These are phyloP conservation scores for Oegoconia quadripuncta DNA, from an alignment of 2,888 invertebrate genomes.

Conservation along the genomic window DNA sequence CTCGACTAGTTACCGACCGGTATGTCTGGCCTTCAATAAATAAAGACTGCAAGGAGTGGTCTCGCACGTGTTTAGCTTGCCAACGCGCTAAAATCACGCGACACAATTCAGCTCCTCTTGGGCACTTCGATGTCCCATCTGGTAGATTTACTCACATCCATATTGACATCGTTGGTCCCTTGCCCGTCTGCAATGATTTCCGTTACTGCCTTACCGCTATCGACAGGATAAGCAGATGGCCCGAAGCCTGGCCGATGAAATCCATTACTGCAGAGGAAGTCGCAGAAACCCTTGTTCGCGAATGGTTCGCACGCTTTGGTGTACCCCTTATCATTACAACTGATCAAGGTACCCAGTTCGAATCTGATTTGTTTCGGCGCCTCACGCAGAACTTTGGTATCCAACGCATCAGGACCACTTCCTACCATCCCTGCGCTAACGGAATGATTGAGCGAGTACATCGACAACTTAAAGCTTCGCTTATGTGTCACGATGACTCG, in stretches of 20 bases:
- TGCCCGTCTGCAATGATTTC: background rate
- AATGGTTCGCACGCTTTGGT: background rate
- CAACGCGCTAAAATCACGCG: background rate
- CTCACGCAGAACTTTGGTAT: slow-evolving; percentile 15
- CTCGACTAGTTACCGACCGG: too few species aligned
- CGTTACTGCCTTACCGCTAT: background rate
- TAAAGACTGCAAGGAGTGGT: too few species aligned
- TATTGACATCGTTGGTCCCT: background rate
- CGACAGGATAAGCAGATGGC: background rate
- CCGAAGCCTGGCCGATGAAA: background rate
- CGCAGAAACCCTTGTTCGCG: background rate
- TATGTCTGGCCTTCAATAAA: background rate
- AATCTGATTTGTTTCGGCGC: slow-evolving; percentile 31
- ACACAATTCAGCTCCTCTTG: background rate
- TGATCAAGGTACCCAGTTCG: slow-evolving; percentile 28
- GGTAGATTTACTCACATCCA: background rate
- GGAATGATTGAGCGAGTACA: background rate
- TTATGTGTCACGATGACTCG: background rate
- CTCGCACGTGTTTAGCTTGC: background rate
- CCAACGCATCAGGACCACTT: background rate
- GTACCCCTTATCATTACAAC: background rate
- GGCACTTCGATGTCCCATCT: background rate
- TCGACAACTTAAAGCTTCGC: background rate
- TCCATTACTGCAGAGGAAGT: too few species aligned
- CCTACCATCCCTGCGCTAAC: background rate